phyloP scores from a whole-genome alignment of 1,140 invertebrate genomes.

The Diabrotica undecimpunctata region DNA sequence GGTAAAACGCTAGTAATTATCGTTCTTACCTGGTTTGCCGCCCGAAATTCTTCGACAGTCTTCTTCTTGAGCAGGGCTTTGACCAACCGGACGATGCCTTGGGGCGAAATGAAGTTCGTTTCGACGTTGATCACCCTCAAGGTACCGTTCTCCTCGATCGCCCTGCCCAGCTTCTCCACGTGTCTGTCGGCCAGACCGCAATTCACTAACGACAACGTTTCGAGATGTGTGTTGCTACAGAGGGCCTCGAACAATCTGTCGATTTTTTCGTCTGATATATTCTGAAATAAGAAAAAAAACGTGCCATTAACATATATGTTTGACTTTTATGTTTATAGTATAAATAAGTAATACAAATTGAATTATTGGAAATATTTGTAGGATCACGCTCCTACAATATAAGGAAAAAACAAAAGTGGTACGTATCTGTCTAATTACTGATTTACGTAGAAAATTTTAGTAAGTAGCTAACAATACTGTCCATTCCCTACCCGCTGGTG shows the following conservation, averaged over 20 bases:
- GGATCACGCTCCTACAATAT: too few relatives aligned
- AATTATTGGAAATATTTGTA: too few relatives aligned
- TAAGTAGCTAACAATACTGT: too few relatives aligned
- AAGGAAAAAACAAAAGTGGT: too few relatives aligned
- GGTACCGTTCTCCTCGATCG: constrained; percentile 81
- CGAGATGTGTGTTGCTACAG: constrained; percentile 85
- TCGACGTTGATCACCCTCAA: constrained; percentile 91
- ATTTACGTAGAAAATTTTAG: too few relatives aligned
- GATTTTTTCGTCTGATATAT: constrained; percentile 95
- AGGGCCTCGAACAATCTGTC: constrained; percentile 84
- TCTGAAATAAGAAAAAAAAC: constrained; percentile 57
- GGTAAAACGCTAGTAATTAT: too few relatives aligned
- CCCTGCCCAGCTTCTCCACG: constrained; percentile 77
- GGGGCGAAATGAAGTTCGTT: constrained; percentile 91
- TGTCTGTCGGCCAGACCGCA: constrained; percentile 87
- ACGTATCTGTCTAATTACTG: too few relatives aligned
- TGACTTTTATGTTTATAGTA: too few relatives aligned
- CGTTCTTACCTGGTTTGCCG: constrained; percentile 84
- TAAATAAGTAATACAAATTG: too few relatives aligned
- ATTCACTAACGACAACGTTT: constrained; percentile 89
- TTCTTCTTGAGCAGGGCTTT: constrained; percentile 82
- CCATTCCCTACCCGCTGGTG: too few relatives aligned
- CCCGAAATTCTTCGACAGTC: constrained; percentile 87
- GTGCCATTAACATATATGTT: too few relatives aligned
- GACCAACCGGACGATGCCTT: constrained; percentile 78